Evolutionary conservation across 2,797 vertebrate genomes (phyloP), one percentile per base, ranked within the genome.

Genomic region (Crenuchus spilurus): DNA sequence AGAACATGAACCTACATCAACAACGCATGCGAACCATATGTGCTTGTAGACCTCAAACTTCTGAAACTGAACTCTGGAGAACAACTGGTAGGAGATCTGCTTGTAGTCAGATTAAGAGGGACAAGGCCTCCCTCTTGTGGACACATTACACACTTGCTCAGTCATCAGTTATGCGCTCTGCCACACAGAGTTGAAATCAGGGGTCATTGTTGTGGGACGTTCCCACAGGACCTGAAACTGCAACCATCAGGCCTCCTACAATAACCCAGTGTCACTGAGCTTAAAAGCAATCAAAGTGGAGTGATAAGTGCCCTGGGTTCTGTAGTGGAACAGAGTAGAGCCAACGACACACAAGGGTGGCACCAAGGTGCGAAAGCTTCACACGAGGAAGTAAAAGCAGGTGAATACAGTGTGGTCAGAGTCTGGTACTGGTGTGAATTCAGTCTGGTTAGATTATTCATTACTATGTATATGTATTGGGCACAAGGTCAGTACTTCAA

Each of bases 41-140:
- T n/a, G n/a, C n/a, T n/a, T n/a, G n/a, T n/a, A n/a, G n/a, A n/a
- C n/a, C n/a, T n/a, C n/a, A 65, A 54, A 8, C 37, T 35, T 61
- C 4, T 37, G 18, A 58, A 58, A n/a, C 20, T 20, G 4, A 39
- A 24, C 57, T 0, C 9, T 0, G 39, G 37, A 44, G 46, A 42
- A 18, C 41, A 60, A 58, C 68, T 60, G 68, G 22, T 70, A 42
- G 44, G 28, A 46, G 24, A 41, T 24, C 28, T 49, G 26, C 39
- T 58, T 42, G 7, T 69, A 18, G 2, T 16, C 48, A 31, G 13
- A 57, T 55, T 81, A 42, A 16, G 16, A 76, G 52, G 33, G 65
- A 49, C 55, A 44, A 73, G 31, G 41, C 24, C 73, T 74, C 80
- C 72, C 76, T 74, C 76, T 64, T 76, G 70, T 76, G 80, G 64